A percentile compares a stretch with the other conserved stretches of the same genome.
These are phyloP conservation scores for Patiria pectinifera DNA, from an alignment of 53 echinoderm and acorn worm genomes.

Conservation along the genomic window DNA sequence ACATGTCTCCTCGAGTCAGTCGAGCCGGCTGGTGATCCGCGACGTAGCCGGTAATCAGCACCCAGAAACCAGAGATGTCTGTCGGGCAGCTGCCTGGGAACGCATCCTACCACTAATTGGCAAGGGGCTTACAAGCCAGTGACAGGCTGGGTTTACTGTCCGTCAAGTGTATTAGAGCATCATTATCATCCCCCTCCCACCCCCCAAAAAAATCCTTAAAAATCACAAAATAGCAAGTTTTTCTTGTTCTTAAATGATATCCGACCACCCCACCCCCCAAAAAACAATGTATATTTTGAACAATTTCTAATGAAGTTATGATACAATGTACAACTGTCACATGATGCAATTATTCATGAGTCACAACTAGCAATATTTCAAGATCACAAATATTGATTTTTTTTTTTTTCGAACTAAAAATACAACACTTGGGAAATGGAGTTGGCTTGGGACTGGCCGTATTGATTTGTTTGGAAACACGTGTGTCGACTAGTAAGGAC, in stretches of 20 bases:
- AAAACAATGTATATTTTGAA: too few relatives aligned
- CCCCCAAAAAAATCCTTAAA: not conserved
- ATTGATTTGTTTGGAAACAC: not conserved
- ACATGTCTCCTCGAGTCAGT: conserved; percentile 28
- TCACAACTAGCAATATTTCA: conserved; percentile 24
- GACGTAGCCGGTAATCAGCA: conserved; percentile 14
- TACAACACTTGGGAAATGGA: not conserved
- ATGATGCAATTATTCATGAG: conserved; percentile 7
- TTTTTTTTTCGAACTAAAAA: not conserved
- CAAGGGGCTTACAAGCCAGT: not conserved
- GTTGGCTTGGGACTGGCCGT: not conserved
- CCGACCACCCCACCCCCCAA: too few relatives aligned
- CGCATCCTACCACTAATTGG: conserved; percentile 13
- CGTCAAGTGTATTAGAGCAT: not conserved
- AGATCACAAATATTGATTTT: conserved; percentile 33
- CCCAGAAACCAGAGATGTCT: conserved; percentile 11
- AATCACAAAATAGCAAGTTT: not conserved
- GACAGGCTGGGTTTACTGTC: not conserved
- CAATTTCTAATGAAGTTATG: not conserved
- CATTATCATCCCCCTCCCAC: not conserved
- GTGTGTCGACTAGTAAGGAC: not conserved
- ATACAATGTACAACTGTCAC: not conserved
- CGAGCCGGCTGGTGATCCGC: not conserved
- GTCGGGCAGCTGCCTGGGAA: conserved; percentile 28
- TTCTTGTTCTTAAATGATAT: not conserved